These are phyloP conservation scores for Leucoptera coffeella DNA, from an alignment of 2,888 invertebrate genomes.

Conservation along the genomic window DNA sequence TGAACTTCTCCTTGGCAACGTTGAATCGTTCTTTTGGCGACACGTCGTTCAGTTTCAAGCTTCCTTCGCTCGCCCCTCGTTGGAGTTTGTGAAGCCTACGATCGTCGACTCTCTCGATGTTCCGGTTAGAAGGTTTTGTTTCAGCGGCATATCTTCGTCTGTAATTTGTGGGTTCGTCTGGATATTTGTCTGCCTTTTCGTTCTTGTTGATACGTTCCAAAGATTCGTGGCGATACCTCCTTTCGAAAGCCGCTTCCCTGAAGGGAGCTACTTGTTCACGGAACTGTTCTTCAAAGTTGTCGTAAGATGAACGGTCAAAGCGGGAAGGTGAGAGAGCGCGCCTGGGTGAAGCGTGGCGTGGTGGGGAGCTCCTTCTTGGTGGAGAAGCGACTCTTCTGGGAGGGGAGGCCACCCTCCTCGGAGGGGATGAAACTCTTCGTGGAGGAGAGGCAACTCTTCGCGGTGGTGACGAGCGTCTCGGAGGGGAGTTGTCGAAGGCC, in stretches of 20 bases:
- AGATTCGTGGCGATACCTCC: constrained; percentile 38
- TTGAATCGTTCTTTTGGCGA: constrained; percentile 76
- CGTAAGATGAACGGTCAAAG: constrained; percentile 12
- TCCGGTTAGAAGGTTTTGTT: constrained; percentile 36
- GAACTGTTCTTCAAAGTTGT: constrained; percentile 17
- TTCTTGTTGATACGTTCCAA: constrained; percentile 22
- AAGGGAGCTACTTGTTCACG: constrained; percentile 33
- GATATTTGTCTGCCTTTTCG: constrained; percentile 30
- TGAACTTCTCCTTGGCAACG: constrained; percentile 81
- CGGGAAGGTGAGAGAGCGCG: constrained; percentile 16
- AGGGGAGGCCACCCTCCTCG: constrained; percentile 14
- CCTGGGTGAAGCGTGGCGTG: constrained; percentile 13
- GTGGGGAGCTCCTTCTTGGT: constrained; percentile 14
- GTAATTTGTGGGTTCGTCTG: constrained; percentile 26
- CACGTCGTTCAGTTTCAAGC: constrained; percentile 30
- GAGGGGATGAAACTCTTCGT: constrained; percentile 13
- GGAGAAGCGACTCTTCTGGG: constrained; percentile 13
- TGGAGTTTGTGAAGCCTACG: constrained; percentile 35
- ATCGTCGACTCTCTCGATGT: constrained; percentile 32
- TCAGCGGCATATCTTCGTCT: constrained; percentile 47
- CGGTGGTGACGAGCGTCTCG: constrained; percentile 25
- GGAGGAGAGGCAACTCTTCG: constrained; percentile 12
- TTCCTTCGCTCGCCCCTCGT: constrained; percentile 37
- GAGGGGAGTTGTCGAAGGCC: constrained; percentile 42
- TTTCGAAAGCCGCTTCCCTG: constrained; percentile 29